phyloP scores from a whole-genome alignment of 2,888 invertebrate genomes.

The Penaeus monodon region DNA sequence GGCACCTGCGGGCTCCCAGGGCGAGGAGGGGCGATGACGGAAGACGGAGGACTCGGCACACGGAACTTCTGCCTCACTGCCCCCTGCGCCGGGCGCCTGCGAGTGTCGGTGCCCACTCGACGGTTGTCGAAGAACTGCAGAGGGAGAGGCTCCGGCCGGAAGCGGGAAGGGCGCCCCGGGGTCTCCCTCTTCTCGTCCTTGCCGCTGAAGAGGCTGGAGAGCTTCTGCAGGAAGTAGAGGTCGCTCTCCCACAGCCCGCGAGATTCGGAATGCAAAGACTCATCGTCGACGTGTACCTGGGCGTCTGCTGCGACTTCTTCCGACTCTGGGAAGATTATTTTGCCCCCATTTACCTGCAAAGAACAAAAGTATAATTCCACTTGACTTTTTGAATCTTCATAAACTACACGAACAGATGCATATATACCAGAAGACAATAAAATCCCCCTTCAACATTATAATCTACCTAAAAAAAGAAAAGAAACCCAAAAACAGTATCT shows the following conservation, averaged over 20 bases:
- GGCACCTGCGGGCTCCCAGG: not conserved
- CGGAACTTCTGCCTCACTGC: not conserved
- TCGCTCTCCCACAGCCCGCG: conserved; percentile 60
- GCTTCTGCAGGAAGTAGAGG: conserved; percentile 55
- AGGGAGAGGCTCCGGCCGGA: conserved; percentile 47
- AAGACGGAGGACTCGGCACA: not conserved
- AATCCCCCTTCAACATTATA: too few species aligned
- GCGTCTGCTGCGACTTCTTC: not conserved
- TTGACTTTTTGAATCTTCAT: too few species aligned
- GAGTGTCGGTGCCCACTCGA: not conserved
- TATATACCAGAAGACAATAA: too few species aligned
- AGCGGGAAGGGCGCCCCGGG: not conserved
- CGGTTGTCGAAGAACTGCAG: conserved; percentile 32
- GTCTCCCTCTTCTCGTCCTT: conserved; percentile 23
- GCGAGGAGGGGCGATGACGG: not conserved
- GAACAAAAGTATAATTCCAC: not conserved
- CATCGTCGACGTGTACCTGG: not conserved
- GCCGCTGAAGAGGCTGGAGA: conserved; percentile 49
- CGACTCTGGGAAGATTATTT: conserved; percentile 23
- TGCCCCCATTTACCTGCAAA: conserved; percentile 10
- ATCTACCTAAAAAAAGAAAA: too few species aligned
- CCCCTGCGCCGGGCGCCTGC: not conserved
- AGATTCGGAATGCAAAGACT: not conserved
- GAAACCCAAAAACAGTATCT: too few species aligned
- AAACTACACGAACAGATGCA: too few species aligned